phyloP scores from a whole-genome alignment of 2,888 invertebrate species.

The Zele albiditarsus region DNA sequence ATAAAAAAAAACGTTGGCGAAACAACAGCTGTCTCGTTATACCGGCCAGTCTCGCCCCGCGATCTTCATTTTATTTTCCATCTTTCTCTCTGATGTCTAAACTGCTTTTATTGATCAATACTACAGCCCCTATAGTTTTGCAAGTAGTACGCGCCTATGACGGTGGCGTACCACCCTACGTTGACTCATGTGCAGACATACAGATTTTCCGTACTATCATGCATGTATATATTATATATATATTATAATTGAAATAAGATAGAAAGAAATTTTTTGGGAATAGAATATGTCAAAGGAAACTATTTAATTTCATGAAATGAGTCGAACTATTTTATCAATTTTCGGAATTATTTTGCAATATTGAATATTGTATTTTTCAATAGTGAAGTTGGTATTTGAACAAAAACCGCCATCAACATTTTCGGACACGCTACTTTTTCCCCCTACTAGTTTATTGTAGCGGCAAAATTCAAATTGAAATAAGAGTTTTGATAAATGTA shows the following conservation, averaged over 20 bases:
- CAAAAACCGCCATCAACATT: neutral
- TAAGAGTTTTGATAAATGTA: neutral
- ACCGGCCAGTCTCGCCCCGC: slow-evolving; percentile 67
- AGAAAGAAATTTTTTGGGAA: too few relatives aligned
- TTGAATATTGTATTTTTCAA: too few relatives aligned
- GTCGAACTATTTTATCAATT: too few relatives aligned
- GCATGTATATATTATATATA: neutral
- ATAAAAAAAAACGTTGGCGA: slow-evolving; percentile 62
- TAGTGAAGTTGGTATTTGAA: too few relatives aligned
- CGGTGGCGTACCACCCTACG: slow-evolving; percentile 1
- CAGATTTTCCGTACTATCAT: neutral
- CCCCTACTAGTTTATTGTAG: neutral
- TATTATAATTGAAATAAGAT: too few relatives aligned
- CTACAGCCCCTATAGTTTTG: slow-evolving; percentile 23
- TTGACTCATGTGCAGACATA: neutral
- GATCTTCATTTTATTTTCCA: slow-evolving; percentile 17
- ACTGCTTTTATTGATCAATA: slow-evolving; percentile 31
- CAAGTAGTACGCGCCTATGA: neutral
- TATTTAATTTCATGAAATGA: too few relatives aligned
- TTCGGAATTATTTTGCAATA: too few relatives aligned
- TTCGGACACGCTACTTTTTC: neutral
- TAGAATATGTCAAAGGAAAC: too few relatives aligned
- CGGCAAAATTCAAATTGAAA: neutral
- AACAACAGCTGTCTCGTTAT: slow-evolving; percentile 66
- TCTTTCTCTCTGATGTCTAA: slow-evolving; percentile 7